A percentile compares a stretch with the other conserved stretches of the same genome.
These are phyloP conservation scores for Cancer borealis DNA, from an alignment of 2,888 invertebrate genomes.

Conservation along the genomic window DNA sequence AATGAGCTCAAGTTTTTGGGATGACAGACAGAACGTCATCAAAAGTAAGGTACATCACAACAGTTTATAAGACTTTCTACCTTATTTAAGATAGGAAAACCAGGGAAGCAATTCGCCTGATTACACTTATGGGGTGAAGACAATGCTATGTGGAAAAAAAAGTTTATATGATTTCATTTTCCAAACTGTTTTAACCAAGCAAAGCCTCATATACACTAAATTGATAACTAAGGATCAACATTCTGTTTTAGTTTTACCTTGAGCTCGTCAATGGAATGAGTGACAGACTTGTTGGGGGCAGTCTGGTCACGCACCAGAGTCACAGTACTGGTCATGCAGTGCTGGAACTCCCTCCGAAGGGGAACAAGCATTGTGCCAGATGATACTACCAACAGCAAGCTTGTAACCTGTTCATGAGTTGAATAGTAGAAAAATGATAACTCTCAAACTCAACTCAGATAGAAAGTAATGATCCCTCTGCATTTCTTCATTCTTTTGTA, in stretches of 20 bases:
- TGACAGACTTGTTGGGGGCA: constrained; percentile 83
- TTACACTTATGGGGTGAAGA: too few relatives aligned
- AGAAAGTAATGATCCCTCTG: neutral
- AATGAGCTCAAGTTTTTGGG: too few relatives aligned
- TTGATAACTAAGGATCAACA: neutral
- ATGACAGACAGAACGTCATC: too few relatives aligned
- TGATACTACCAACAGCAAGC: constrained; percentile 81
- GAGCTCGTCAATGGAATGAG: constrained; percentile 84
- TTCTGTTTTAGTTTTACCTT: constrained; percentile 80
- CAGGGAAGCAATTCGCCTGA: too few relatives aligned
- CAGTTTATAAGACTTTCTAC: too few relatives aligned
- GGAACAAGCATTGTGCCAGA: constrained; percentile 80
- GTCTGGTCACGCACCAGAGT: constrained; percentile 80
- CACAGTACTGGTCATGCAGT: constrained; percentile 78
- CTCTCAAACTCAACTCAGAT: neutral
- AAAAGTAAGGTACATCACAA: too few relatives aligned
- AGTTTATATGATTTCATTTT: too few relatives aligned
- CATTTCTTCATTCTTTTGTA: neutral
- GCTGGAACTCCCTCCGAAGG: constrained; percentile 80
- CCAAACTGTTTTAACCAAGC: too few relatives aligned
- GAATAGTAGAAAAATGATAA: neutral
- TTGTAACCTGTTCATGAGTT: constrained; percentile 79
- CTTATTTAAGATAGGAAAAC: too few relatives aligned
- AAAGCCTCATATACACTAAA: neutral
- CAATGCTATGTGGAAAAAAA: too few relatives aligned